Conservation (phyloP, 2,888 invertebrate species). For the Athrips mouffetella region DNA sequence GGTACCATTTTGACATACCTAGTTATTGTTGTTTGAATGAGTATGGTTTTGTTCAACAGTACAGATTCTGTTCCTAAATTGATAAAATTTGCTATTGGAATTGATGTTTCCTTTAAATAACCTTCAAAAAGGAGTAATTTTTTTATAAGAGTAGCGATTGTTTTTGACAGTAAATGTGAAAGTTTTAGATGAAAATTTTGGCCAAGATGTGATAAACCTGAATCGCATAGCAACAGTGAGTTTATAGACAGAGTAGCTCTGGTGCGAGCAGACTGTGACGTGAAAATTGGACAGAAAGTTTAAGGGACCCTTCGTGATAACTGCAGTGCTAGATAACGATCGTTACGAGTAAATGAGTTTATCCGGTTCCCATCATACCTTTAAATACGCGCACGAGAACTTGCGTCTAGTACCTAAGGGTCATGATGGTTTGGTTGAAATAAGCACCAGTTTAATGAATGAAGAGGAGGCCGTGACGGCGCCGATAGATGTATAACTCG, state of each 20-base stretch:
- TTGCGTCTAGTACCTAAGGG: slow-evolving; percentile 23
- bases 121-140: slow-evolving; percentile 4
- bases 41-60: too few species aligned
- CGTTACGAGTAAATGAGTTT: slow-evolving; percentile 19
- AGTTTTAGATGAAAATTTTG: too few species aligned
- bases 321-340: slow-evolving; percentile 13
- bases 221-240: too few species aligned
- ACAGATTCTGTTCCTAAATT: too few species aligned
- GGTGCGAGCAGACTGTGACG: too few species aligned
- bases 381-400: slow-evolving; percentile 27
- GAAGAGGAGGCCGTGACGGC: slow-evolving; percentile 21
- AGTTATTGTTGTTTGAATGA: too few species aligned
- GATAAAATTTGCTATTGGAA: too few species aligned
- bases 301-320: slow-evolving; percentile 21
- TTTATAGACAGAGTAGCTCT: too few species aligned
- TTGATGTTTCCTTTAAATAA: background rate
- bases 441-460: slow-evolving; percentile 14
- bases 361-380: slow-evolving; percentile 21
- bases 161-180: too few species aligned
- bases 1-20: too few species aligned
- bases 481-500: slow-evolving; percentile 6
- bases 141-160: too few species aligned
- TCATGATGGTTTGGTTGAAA: slow-evolving; percentile 21
- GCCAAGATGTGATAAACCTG: too few species aligned
- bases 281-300: slow-evolving; percentile 10